These are phyloP conservation scores for Halictus rubicundus DNA, from an alignment of 1,140 invertebrate genomes.

Conservation along the genomic window DNA sequence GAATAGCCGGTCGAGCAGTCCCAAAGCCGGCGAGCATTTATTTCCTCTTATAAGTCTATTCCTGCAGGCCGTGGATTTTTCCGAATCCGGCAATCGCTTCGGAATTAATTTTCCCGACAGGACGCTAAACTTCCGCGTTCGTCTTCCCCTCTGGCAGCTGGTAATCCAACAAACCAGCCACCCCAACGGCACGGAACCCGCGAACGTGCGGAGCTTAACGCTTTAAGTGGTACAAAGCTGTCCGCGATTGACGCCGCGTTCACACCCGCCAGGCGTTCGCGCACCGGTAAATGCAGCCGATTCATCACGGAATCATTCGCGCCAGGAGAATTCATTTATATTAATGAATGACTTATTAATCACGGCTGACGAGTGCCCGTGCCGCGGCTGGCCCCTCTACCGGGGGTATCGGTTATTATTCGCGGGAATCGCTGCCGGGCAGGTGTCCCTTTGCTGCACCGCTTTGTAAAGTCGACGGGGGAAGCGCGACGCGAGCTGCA, in stretches of 20 bases:
- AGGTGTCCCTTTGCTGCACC: slow-evolving; percentile 16
- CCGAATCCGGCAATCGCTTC: not conserved
- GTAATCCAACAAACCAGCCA: slow-evolving; percentile 47
- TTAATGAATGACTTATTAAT: slow-evolving; percentile 76
- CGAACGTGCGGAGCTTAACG: slow-evolving; percentile 57
- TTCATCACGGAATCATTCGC: slow-evolving; percentile 74
- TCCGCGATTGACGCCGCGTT: slow-evolving; percentile 67
- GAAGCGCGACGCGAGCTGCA: not conserved
- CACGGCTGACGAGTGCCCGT: slow-evolving; percentile 60
- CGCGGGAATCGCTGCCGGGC: slow-evolving; percentile 47
- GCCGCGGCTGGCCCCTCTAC: slow-evolving; percentile 27
- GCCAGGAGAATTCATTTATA: slow-evolving; percentile 71
- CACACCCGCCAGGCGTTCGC: slow-evolving; percentile 70
- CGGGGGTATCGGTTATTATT: slow-evolving; percentile 70
- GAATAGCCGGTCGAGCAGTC: not conserved
- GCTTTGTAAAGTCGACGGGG: not conserved
- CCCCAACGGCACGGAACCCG: slow-evolving; percentile 33
- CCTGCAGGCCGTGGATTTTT: not conserved
- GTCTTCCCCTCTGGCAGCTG: slow-evolving; percentile 7
- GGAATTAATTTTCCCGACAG: slow-evolving; percentile 46
- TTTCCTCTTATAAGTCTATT: not conserved
- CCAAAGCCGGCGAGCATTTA: not conserved
- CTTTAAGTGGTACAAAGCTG: slow-evolving; percentile 67
- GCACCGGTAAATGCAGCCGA: slow-evolving; percentile 70
- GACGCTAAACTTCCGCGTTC: not conserved